Evolutionary conservation across 2,113 vertebrate species (phyloP).

Genomic region (Rhombomys opimus): DNA sequence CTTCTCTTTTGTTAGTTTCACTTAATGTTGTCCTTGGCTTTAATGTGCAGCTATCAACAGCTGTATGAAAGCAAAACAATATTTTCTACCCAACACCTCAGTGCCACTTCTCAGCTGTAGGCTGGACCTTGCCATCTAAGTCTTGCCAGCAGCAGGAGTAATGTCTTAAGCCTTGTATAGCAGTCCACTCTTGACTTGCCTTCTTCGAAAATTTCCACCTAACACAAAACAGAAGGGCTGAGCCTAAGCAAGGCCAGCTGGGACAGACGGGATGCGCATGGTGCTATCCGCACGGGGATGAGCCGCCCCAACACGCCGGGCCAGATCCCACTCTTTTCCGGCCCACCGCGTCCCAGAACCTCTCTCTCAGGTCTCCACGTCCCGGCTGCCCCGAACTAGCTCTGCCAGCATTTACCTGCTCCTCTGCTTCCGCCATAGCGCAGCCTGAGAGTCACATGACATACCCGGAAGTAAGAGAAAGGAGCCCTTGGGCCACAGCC

Average conservation of each 20-base stretch:
- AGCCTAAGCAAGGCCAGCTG: not conserved
- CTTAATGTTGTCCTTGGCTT: not conserved
- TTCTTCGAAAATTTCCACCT: not conserved
- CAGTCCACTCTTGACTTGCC: not conserved
- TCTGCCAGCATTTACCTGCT: conserved; percentile 87
- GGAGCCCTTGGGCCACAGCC: rapidly evolving
- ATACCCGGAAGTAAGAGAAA: conserved; percentile 48
- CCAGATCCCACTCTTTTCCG: not conserved
- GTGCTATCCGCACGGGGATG: not conserved
- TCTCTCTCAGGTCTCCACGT: not conserved
- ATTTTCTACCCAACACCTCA: not conserved
- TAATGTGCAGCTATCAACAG: not conserved
- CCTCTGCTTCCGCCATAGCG: conserved; percentile 92
- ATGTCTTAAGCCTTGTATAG: not conserved
- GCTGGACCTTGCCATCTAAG: not conserved
- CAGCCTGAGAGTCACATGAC: conserved; percentile 87
- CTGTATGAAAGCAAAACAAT: not conserved
- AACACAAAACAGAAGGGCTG: not conserved
- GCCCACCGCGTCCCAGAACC: not conserved
- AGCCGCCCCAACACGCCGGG: not conserved
- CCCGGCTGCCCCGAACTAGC: not conserved
- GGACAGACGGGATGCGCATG: no score
- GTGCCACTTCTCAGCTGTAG: not conserved
- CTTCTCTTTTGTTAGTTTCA: not conserved
- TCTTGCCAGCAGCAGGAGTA: not conserved